Conservation (phyloP, 2,888 invertebrate genomes). For the Aphidius colemani region DNA sequence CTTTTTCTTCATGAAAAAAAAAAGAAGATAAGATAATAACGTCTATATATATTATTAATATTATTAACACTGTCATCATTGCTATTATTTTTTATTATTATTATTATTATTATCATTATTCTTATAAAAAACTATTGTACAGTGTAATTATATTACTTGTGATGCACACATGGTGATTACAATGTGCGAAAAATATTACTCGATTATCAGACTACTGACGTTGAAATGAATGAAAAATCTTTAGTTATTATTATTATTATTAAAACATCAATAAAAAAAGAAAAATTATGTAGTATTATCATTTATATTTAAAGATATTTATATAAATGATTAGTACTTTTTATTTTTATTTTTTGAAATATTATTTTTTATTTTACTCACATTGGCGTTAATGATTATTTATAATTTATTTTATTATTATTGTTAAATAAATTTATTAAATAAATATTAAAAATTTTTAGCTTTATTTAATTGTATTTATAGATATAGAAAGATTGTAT, state of each 20-base stretch:
- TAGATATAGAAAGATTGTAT: conserved; percentile 45
- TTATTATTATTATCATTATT: not conserved
- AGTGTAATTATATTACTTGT: conserved; percentile 60
- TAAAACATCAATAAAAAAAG: conserved; percentile 29
- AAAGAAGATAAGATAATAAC: not conserved
- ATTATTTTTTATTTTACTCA: too few relatives aligned
- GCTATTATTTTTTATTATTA: conserved; percentile 17
- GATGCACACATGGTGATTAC: conserved; percentile 57
- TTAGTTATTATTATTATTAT: conserved; percentile 25
- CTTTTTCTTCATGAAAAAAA: not conserved
- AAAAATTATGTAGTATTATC: conserved; percentile 27
- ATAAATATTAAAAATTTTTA: conserved; percentile 31
- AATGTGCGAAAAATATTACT: conserved; percentile 43
- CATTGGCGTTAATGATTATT: too few relatives aligned
- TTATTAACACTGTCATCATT: not conserved
- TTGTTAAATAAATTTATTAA: conserved; percentile 26
- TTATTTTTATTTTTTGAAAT: too few relatives aligned
- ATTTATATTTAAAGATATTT: conserved; percentile 12
- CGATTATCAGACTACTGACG: conserved; percentile 30
- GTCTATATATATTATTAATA: conserved; percentile 35
- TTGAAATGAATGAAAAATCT: conserved; percentile 28
- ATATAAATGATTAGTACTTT: not conserved
- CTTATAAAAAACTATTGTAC: conserved; percentile 52
- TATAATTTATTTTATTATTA: conserved; percentile 38
- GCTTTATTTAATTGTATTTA: conserved; percentile 39